Base-by-base conservation (phyloP, 2,797 vertebrate species). In the Potorous gilbertii region DNA sequence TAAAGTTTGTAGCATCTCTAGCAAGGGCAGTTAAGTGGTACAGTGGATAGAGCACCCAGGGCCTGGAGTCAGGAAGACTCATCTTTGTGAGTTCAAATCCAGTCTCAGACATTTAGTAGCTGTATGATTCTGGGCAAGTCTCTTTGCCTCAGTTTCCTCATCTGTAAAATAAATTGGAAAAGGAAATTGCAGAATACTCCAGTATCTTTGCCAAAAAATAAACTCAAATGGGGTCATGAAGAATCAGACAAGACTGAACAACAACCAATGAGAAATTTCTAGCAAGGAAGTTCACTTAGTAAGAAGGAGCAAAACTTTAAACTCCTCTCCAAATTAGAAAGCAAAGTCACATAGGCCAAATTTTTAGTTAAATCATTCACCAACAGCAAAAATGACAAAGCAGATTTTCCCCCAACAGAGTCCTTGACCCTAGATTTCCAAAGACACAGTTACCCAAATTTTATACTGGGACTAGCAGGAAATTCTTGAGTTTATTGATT, bases 131-230 rank as follows among this genome's bases (percentile, higher is more conserved):
- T 90, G 54, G 87, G 50, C 1, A 57, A 55, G 29, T 59, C 91
- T 91, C 24, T 31, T 54, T 91, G 28, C 16, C 89, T 87, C 16
- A 56, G 12, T 95, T 93, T 94, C 93, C 87, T 95, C 12, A 94
- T 92, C 5, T 87, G 24, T 92, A 93, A 87, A 50, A 66, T 57
- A 56, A 46, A 81, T 2, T 46, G 8, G 40, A 81, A 40, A 74
- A 40, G 62, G 14, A 81, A 81, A 27, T 46, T 18, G n/a, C 74
- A 81, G 46, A 81, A 18, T 40, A 81, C 40, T 81, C n/a, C 4
- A 46, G n/a, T 10, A 46, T 40, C 21, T 46, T 81, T 81, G 40
- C 8, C 74, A 40, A 74, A 13, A 40, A 66, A 74, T 40, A 40
- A 21, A 16, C 57, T 18, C 66, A 74, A 24, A 24, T 46, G 40